Base-by-base conservation (phyloP, 1,140 invertebrate species). In the Tribolium madens region DNA sequence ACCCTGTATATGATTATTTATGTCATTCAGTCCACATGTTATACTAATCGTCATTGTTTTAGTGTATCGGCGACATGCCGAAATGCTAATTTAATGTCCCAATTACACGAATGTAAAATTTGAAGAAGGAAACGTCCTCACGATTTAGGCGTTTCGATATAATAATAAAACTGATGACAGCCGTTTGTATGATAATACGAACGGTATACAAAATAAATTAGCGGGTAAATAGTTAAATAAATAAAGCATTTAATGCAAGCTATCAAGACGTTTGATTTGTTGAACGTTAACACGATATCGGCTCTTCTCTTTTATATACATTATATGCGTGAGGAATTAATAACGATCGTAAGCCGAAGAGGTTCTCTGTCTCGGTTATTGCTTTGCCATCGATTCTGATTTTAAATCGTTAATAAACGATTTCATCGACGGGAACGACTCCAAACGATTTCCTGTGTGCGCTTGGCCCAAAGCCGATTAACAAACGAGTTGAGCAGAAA, bases 121-220 rank as follows among this genome's bases (percentile, higher is more conserved):
- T 18, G 21, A 13, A 64, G 57, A 26, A 33, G 57, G 57, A 64
- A 64, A 64, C 57, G 26, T 64, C 57, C 31, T 64, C 57, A 64
- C 57, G 57, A 64, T 64, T 64, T 64, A 74, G 72, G 48, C 72
- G 72, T 57, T 53, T 53, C 72, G 57, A 64, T 64, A 64, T 64
- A 64, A 64, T 64, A 64, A 64, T 64, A 64, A 64, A 53, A 57
- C 72, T 42, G 72, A 57, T 57, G 75, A 68, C 73, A 75, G 72
- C 72, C 47, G 72, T 79, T 79, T 75, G 75, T 79, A 79, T 79
- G 78, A 60, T 79, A 79, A 79, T 79, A 71, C 48, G 57, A 79
- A 74, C 73, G 70, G 72, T 75, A 77, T 64, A 64, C 57, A 64
- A 64, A 75, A 77, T 79, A 79, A 79, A 79, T 79, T 79, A 79